Base-by-base conservation (phyloP, 1,140 invertebrate species). In the Ladona fulva region DNA sequence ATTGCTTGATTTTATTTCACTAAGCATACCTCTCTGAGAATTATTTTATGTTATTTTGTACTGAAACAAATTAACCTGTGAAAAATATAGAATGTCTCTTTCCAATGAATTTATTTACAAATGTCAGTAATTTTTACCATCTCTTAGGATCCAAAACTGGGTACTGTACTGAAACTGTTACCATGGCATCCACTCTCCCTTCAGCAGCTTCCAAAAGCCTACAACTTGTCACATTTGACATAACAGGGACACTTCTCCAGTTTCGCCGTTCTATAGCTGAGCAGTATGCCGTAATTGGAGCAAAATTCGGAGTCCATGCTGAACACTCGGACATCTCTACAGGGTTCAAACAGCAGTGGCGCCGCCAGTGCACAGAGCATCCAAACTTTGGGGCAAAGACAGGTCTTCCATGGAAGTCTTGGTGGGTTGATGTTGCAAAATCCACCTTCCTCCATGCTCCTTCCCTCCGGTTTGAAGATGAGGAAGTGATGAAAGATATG, bases 201-300 rank as follows among this genome's bases (percentile, higher is more conserved):
- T 16, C 52, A 22, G 52, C 52, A 16, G n/a, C 52, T 19, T 16
- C 52, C 29, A 81, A 85, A 25, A 85, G 83, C 59, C 86, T 89
- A 25, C 85, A 87, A 78, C 84, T 95, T 79, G 88, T 97, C 74
- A 97, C 95, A 19, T 95, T 97, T 83, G 95, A 97, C 85, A 91
- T 94, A 16, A 97, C 93, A 10, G 93, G 94, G 79, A 97, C 95
- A 0, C 83, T 97, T 73, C 83, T 97, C 25, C 90, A 90, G 82
- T 91, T 94, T 81, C 85, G 87, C 25, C 87, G 89, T 5, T 86
- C 89, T 75, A 89, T 93, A n/a, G 92, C 91, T 75, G 86, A 92
- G 77, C 89, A 92, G 81, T 97, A 97, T 84, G 87, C 89, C 0
- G 86, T 89, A 80, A 87, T 93, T 75, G 93, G 90, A 0, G 85